Conservation (phyloP, 2,797 vertebrate species). For the Austrolebias charrua region DNA sequence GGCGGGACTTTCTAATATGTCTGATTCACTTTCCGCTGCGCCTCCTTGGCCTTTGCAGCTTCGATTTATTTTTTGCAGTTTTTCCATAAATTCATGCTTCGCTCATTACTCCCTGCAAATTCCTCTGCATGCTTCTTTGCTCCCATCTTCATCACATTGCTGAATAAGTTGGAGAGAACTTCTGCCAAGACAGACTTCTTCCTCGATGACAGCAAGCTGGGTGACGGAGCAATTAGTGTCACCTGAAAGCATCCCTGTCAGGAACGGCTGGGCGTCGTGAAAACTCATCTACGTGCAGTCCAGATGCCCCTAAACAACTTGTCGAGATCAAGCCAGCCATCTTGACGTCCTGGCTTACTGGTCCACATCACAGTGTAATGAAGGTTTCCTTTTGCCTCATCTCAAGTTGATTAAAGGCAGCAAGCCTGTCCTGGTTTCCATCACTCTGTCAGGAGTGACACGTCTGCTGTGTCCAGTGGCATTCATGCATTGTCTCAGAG, state of each 20-base stretch:
- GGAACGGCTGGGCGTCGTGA: slow-evolving; percentile 60
- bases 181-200: slow-evolving; percentile 60
- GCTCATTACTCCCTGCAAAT: slow-evolving; percentile 57
- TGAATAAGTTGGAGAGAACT: slow-evolving; percentile 54
- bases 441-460: slow-evolving; percentile 53
- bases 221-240: slow-evolving; percentile 82
- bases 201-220: slow-evolving; percentile 71
- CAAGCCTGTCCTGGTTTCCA: slow-evolving; percentile 55
- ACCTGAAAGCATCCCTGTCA: slow-evolving; percentile 76
- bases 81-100: slow-evolving; percentile 75
- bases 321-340: slow-evolving; percentile 76
- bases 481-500: slow-evolving; percentile 21
- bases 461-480: slow-evolving; percentile 12
- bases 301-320: slow-evolving; percentile 75
- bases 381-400: slow-evolving; percentile 74
- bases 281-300: slow-evolving; percentile 76
- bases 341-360: slow-evolving; percentile 75
- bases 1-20: slow-evolving; percentile 48
- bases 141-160: slow-evolving; percentile 52
- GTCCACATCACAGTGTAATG: slow-evolving; percentile 63
- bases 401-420: slow-evolving; percentile 75
- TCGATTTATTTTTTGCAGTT: slow-evolving; percentile 62
- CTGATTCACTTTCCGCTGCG: slow-evolving; percentile 24
- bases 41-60: slow-evolving; percentile 40
- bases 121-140: slow-evolving; percentile 50